Conservation (phyloP, 2,888 invertebrate genomes). For the Volucella bombylans region DNA sequence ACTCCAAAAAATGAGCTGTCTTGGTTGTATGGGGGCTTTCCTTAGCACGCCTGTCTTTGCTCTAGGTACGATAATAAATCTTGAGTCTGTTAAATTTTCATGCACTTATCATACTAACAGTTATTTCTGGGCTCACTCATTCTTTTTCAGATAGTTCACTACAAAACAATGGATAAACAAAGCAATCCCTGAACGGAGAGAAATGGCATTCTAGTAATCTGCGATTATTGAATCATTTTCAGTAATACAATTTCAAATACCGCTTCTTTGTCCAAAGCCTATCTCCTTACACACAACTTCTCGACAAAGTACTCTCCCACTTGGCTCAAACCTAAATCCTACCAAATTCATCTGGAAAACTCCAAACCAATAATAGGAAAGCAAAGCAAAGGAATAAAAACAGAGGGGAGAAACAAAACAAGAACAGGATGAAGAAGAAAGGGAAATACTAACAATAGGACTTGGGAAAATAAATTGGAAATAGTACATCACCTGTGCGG, state of each 20-base stretch:
- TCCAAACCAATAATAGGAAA: conserved; percentile 35
- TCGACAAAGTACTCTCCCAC: conserved; percentile 7
- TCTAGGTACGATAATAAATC: too few relatives aligned
- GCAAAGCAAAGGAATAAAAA: conserved; percentile 9
- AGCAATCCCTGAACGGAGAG: conserved; percentile 27
- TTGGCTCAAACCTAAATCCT: conserved; percentile 49
- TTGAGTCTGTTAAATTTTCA: too few relatives aligned
- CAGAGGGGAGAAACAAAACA: conserved; percentile 20
- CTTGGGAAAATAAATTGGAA: conserved; percentile 69
- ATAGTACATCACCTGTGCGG: conserved; percentile 72
- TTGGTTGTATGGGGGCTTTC: too few relatives aligned
- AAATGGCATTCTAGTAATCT: conserved; percentile 48
- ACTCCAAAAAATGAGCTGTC: too few relatives aligned
- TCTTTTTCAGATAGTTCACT: not conserved
- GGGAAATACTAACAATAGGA: conserved; percentile 51
- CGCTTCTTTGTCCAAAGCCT: conserved; percentile 46
- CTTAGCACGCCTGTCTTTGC: too few relatives aligned
- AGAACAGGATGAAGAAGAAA: conserved; percentile 6
- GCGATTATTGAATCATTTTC: conserved; percentile 72
- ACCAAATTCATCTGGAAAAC: conserved; percentile 51
- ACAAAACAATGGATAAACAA: conserved; percentile 10
- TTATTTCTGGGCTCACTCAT: too few relatives aligned
- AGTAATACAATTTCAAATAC: conserved; percentile 62
- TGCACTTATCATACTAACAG: too few relatives aligned
- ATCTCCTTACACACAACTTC: conserved; percentile 9